Percentiles rank a stretch among this genome's conserved stretches.
Conservation (phyloP, 2,888 invertebrate species). For the Epirrita christyi region DNA sequence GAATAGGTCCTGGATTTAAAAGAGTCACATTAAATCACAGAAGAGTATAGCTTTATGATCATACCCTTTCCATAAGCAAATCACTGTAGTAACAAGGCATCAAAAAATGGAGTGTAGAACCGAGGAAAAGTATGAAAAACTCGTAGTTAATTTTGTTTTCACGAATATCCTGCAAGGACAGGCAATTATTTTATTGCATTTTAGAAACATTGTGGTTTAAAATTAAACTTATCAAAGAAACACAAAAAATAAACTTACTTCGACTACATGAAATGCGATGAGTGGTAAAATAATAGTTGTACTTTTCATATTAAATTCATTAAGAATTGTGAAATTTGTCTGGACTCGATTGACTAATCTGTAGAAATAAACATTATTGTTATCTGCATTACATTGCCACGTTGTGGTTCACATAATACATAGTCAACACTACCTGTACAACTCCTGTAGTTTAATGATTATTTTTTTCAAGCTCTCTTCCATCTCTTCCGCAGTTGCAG, state of each 20-base stretch:
- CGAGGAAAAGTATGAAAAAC: slow-evolving; percentile 55
- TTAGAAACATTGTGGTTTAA: background rate
- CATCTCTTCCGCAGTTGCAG: slow-evolving; percentile 42
- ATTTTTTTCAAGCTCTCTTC: slow-evolving; percentile 53
- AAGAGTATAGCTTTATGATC: background rate
- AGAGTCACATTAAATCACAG: background rate
- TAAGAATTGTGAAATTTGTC: slow-evolving; percentile 52
- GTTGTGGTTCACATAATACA: background rate
- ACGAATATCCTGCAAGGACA: slow-evolving; percentile 54
- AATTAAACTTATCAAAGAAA: background rate
- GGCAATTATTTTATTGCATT: background rate
- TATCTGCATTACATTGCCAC: background rate
- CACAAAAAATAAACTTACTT: slow-evolving; percentile 45
- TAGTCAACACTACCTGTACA: slow-evolving; percentile 51
- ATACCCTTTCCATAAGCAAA: slow-evolving; percentile 66
- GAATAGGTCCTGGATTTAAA: too few relatives aligned
- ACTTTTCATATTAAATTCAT: slow-evolving; percentile 66
- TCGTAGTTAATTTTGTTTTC: slow-evolving; percentile 54
- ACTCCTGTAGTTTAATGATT: slow-evolving; percentile 55
- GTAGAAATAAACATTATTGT: slow-evolving; percentile 34
- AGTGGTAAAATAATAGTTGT: slow-evolving; percentile 64
- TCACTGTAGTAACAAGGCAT: slow-evolving; percentile 70
- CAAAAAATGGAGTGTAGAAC: slow-evolving; percentile 55
- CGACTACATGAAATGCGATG: slow-evolving; percentile 59
- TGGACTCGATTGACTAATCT: slow-evolving; percentile 55